Conservation (phyloP, 1,140 invertebrate species). For the Cydia pomonella region DNA sequence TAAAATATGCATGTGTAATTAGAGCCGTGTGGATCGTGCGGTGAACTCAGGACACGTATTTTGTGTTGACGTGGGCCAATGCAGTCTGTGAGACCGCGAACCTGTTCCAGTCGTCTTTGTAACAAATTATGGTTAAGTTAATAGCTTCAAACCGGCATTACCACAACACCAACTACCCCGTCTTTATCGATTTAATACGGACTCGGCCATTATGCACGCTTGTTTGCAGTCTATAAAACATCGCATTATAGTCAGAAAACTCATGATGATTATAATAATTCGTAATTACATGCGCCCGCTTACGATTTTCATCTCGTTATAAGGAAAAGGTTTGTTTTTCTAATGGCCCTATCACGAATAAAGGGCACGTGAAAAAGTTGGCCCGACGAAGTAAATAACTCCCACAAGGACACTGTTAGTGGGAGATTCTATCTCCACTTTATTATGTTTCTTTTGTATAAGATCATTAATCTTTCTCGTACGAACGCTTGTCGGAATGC, state of each 20-base stretch:
- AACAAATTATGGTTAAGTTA: constrained; percentile 46
- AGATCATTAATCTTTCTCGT: constrained; percentile 80
- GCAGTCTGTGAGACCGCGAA: constrained; percentile 41
- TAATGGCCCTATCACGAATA: constrained; percentile 59
- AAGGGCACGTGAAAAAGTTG: constrained; percentile 74
- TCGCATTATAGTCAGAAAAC: constrained; percentile 9
- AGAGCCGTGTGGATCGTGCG: not conserved
- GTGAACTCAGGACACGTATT: not conserved
- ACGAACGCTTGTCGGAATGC: constrained; percentile 80
- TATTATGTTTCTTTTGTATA: constrained; percentile 79
- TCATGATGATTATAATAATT: constrained; percentile 2
- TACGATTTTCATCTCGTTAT: constrained; percentile 28
- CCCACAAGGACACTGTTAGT: constrained; percentile 79
- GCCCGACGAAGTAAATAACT: constrained; percentile 73
- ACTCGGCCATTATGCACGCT: constrained; percentile 45
- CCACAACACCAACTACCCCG: constrained; percentile 20
- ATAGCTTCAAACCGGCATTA: constrained; percentile 44
- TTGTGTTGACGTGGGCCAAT: constrained; percentile 57
- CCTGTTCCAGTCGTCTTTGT: constrained; percentile 35
- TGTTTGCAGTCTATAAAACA: constrained; percentile 38
- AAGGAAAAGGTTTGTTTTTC: constrained; percentile 41
- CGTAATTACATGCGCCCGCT: constrained; percentile 21
- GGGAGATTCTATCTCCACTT: constrained; percentile 79
- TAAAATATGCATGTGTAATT: not conserved
- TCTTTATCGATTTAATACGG: constrained; percentile 61